Conservation (phyloP, 2,113 vertebrate species). For the Alethe diademata region DNA sequence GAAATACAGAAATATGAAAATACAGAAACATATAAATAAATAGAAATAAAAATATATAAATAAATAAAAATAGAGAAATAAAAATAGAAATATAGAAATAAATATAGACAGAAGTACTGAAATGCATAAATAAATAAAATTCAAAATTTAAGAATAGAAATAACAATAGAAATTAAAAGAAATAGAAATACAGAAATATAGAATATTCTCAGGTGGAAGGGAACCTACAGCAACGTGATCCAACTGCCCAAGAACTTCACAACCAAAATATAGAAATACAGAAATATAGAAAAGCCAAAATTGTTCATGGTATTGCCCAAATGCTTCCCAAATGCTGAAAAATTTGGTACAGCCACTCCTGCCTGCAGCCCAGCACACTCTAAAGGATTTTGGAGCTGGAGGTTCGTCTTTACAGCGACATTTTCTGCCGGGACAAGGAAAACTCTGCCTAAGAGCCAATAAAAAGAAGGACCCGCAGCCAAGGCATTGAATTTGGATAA, state of each 20-base stretch:
- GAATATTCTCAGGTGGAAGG: not conserved
- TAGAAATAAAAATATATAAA: no score
- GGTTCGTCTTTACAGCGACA: rapidly evolving
- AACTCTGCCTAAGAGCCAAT: not conserved
- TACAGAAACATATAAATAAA: no score
- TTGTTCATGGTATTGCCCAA: not conserved
- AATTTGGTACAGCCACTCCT: rapidly evolving
- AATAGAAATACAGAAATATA: rapidly evolving
- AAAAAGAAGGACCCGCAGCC: not conserved
- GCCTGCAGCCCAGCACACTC: not conserved
- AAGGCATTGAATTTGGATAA: not conserved
- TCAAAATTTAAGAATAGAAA: no score
- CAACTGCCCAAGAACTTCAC: not conserved
- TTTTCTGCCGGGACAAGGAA: not conserved
- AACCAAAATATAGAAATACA: not conserved
- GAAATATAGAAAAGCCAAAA: not conserved
- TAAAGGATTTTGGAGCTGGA: not conserved
- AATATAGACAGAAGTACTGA: not conserved
- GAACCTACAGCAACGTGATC: not conserved
- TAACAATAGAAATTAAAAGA: not conserved
- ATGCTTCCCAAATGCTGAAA: not conserved
- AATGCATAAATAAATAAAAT: not conserved
- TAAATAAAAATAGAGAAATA: no score
- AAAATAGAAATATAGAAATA: no score
- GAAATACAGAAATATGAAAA: no score